Evolutionary conservation across 53 echinoderm and acorn worm genomes (phyloP), one percentile per base, ranked within the genome.

Genomic region (Zoroaster sp.): DNA sequence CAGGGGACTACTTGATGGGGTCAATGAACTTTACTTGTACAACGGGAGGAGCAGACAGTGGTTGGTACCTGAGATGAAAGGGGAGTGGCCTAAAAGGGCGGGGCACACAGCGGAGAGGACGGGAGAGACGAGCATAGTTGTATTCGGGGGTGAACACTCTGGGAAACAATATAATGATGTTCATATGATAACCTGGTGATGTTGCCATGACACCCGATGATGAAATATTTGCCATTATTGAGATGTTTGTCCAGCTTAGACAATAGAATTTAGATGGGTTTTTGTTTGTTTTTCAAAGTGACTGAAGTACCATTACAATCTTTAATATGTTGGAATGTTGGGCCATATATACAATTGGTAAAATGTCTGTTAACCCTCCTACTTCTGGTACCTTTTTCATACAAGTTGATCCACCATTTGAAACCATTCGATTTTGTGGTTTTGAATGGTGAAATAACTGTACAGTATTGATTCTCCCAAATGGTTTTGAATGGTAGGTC

Each of bases 111-210:
- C 89, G 4, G 92, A 82, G 4, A 71, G 89, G 51, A 89, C 83
- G 5, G 89, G 54, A 40, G 92, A 92, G 54, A 76, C 30, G 20
- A 89, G 53, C 36, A 41, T 92, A 20, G 18, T 89, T 40, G 4
- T 92, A 28, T 92, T 92, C 88, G 92, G 92, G 20, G 92, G 92
- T n/a, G 92, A 92, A 76, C 92, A 92, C 75, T 81, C 89, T 10
- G 89, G 68, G 13, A 92, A 40, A 41, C 88, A 88, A 28, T 83
- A 46, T 42, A 92, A 76, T 69, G 92, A 92, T 47, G 81, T 88
- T 46, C 92, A 92, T 83, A 52, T 92, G 4, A 69, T 92, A 4
- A 83, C 92, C 37, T 92, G 92, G 92, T 92, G 81, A 80, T 35
- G 35, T 34, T 69, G 7, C 47, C 13, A n/a, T n/a, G n/a, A n/a